Percentiles rank a stretch among this genome's conserved stretches.
Conservation (phyloP, 2,797 vertebrate genomes). For the Lagorchestes hirsutus region DNA sequence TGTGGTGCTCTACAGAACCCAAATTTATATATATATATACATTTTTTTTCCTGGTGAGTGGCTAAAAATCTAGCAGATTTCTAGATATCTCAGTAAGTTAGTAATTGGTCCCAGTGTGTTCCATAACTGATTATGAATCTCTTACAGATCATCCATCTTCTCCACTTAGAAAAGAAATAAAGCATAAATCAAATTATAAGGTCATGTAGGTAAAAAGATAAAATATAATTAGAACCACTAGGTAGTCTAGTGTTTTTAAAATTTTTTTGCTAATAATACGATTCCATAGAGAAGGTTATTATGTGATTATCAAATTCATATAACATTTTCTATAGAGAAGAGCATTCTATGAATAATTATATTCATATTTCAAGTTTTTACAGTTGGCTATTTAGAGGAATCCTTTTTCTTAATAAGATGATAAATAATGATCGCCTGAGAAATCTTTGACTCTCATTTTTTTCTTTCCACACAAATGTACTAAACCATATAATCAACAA, state of each 20-base stretch:
- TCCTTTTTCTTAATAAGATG: background rate
- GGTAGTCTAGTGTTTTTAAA: background rate
- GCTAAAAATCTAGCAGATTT: slow-evolving; percentile 64
- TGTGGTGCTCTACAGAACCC: slow-evolving; percentile 48
- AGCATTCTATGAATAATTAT: background rate
- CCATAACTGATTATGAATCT: slow-evolving; percentile 72
- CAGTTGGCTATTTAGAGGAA: background rate
- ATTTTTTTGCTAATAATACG: slow-evolving; percentile 59
- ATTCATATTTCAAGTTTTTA: background rate
- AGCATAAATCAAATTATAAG: slow-evolving; percentile 73
- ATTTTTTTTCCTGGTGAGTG: slow-evolving; percentile 57
- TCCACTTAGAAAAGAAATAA: slow-evolving; percentile 69
- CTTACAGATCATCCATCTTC: slow-evolving; percentile 67
- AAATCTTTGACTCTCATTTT: background rate
- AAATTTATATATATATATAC: slow-evolving; percentile 39
- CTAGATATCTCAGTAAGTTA: slow-evolving; percentile 60
- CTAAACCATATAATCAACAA: background rate
- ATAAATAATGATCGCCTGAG: background rate
- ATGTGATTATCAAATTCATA: background rate
- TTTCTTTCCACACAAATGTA: background rate
- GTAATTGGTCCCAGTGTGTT: slow-evolving; percentile 71
- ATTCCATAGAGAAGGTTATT: slow-evolving; percentile 24
- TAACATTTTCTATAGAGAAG: background rate
- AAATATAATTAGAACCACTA: slow-evolving; percentile 66
- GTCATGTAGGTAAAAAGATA: slow-evolving; percentile 66